phyloP scores from a whole-genome alignment of 2,797 vertebrate genomes.

The Enoplosus armatus region DNA sequence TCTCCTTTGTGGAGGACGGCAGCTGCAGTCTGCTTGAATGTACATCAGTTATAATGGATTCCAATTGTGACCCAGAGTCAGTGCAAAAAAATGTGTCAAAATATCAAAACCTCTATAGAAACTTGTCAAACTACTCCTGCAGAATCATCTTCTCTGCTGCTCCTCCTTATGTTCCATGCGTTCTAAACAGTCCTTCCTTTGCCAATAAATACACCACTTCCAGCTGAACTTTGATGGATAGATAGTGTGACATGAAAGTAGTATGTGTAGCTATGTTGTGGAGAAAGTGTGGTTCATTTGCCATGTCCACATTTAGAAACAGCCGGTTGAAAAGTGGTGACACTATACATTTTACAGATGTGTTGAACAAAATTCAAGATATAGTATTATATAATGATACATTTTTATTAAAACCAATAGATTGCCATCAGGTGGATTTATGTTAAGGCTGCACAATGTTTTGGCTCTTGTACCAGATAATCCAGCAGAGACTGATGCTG shows the following conservation, averaged over 20 bases:
- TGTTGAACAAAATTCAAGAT: neutral
- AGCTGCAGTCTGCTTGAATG: neutral
- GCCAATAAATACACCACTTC: neutral
- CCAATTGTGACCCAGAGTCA: neutral
- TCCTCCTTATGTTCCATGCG: neutral
- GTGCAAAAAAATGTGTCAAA: neutral
- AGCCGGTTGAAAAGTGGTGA: neutral
- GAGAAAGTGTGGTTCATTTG: neutral
- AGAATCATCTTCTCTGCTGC: neutral
- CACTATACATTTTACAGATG: neutral
- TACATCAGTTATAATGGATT: conserved; percentile 1
- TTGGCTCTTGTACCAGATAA: conserved; percentile 53
- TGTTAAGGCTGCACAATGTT: conserved; percentile 37
- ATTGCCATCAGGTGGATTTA: conserved; percentile 40
- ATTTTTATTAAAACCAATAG: neutral
- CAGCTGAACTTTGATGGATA: neutral
- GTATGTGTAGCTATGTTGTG: too few species aligned
- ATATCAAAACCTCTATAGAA: neutral
- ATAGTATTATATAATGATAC: neutral
- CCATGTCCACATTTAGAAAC: neutral
- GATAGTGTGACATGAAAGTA: too few species aligned
- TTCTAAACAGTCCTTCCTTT: neutral
- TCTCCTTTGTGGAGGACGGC: neutral
- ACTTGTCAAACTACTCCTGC: neutral
- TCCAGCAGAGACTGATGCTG: conserved; percentile 46